Conservation (phyloP, 2,888 invertebrate species). For the Ditylenchus weischeri region DNA sequence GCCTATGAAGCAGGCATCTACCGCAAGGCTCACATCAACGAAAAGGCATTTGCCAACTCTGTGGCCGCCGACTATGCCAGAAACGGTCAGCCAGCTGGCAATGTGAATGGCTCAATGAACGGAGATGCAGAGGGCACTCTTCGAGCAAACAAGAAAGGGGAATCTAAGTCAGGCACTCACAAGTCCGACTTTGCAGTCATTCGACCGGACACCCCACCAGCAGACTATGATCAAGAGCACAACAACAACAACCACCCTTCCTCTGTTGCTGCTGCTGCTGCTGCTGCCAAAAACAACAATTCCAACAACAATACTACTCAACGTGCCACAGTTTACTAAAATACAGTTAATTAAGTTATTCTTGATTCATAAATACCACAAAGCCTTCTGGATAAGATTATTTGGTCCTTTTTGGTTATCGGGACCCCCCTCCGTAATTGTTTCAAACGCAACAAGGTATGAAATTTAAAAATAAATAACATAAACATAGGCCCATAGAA, state of each 20-base stretch:
- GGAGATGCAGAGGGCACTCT: conserved; percentile 16
- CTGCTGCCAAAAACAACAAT: conserved; percentile 9
- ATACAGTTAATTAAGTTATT: conserved; percentile 3
- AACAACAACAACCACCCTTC: neutral
- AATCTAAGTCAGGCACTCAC: neutral
- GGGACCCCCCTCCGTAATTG: too few species aligned
- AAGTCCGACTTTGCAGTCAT: conserved; percentile 8
- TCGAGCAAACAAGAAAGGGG: conserved; percentile 8
- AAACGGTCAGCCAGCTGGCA: conserved; percentile 7
- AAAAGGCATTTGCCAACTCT: conserved; percentile 47
- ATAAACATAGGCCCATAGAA: too few species aligned
- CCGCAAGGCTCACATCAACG: conserved; percentile 47
- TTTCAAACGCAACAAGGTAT: too few species aligned
- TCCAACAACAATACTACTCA: neutral
- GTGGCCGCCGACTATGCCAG: conserved; percentile 31
- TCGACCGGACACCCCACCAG: conserved; percentile 55
- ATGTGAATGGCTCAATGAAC: conserved; percentile 1
- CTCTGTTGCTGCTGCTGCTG: neutral
- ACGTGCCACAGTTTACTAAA: conserved; percentile 9
- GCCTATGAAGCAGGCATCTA: conserved; percentile 56
- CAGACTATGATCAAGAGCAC: conserved; percentile 46
- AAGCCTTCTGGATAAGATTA: neutral
- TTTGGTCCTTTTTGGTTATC: too few species aligned
- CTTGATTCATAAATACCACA: neutral
- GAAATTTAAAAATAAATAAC: too few species aligned